Percentiles rank a stretch among this genome's conserved stretches.
phyloP scores from a whole-genome alignment of 2,888 invertebrate genomes.

The Diarsia mendica region DNA sequence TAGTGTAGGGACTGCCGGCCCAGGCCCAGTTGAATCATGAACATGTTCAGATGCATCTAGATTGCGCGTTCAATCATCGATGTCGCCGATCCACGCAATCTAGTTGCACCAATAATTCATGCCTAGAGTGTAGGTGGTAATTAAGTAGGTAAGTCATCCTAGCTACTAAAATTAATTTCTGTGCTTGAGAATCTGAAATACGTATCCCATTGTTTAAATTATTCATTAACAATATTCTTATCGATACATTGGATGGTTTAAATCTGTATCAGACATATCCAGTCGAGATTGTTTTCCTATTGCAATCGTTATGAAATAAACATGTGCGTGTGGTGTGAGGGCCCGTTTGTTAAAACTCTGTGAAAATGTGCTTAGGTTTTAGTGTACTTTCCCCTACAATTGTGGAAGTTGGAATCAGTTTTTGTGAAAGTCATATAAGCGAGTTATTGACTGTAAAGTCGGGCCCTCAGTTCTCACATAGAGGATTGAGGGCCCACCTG shows the following conservation, averaged over 20 bases:
- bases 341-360: too few relatives aligned
- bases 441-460: too few relatives aligned
- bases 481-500: too few relatives aligned
- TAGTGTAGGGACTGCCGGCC: too few relatives aligned
- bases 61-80: neutral
- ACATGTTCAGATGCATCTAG: neutral
- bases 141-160: conserved; percentile 1
- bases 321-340: too few relatives aligned
- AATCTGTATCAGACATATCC: neutral
- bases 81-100: neutral
- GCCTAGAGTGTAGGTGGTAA: neutral
- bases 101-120: neutral
- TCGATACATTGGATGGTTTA: conserved; percentile 10
- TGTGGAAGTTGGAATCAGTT: too few relatives aligned
- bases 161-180: neutral
- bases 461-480: too few relatives aligned
- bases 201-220: neutral
- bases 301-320: neutral
- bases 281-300: neutral
- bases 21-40: neutral
- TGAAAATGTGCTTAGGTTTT: too few relatives aligned
- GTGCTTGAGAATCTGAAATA: neutral
- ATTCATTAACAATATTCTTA: neutral
- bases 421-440: too few relatives aligned
- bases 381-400: too few relatives aligned